Percentiles rank a stretch among this genome's conserved stretches.
These are phyloP conservation scores for Lathronympha strigana DNA, from an alignment of 2,888 invertebrate genomes.

Conservation along the genomic window DNA sequence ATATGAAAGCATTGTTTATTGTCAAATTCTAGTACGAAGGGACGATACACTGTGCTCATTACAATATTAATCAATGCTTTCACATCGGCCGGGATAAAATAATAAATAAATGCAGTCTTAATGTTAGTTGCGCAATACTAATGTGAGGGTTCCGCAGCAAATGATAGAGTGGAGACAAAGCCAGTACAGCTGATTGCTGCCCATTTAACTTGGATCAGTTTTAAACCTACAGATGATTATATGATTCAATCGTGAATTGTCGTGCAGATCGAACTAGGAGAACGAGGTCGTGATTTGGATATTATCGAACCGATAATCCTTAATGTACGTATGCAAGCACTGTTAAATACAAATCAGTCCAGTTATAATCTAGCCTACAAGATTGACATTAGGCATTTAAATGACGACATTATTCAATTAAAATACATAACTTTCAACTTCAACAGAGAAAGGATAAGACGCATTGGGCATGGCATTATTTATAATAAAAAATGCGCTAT, in stretches of 20 bases:
- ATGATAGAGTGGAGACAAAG: conserved; percentile 54
- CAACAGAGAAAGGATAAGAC: too few species aligned
- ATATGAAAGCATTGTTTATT: neutral
- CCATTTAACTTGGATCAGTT: conserved; percentile 19
- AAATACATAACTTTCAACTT: too few species aligned
- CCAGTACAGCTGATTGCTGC: conserved; percentile 28
- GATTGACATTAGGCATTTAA: too few species aligned
- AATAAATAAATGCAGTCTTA: conserved; percentile 51
- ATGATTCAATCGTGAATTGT: conserved; percentile 11
- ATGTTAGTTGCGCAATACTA: conserved; percentile 67
- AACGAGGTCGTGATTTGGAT: conserved; percentile 19
- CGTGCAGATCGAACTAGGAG: conserved; percentile 13
- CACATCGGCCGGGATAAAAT: conserved; percentile 64
- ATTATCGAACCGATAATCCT: neutral
- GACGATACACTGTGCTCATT: conserved; percentile 69
- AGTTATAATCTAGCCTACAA: neutral
- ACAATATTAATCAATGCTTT: conserved; percentile 79
- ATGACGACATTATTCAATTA: too few species aligned
- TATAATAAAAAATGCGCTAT: too few species aligned
- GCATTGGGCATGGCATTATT: too few species aligned
- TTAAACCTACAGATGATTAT: conserved; percentile 26
- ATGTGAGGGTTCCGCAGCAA: conserved; percentile 56
- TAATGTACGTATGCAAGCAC: neutral
- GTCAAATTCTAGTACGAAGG: conserved; percentile 35
- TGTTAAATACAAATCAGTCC: neutral